Evolutionary conservation across 2,888 invertebrate genomes (phyloP).

Genomic region (Zaprionus obscuricornis): DNA sequence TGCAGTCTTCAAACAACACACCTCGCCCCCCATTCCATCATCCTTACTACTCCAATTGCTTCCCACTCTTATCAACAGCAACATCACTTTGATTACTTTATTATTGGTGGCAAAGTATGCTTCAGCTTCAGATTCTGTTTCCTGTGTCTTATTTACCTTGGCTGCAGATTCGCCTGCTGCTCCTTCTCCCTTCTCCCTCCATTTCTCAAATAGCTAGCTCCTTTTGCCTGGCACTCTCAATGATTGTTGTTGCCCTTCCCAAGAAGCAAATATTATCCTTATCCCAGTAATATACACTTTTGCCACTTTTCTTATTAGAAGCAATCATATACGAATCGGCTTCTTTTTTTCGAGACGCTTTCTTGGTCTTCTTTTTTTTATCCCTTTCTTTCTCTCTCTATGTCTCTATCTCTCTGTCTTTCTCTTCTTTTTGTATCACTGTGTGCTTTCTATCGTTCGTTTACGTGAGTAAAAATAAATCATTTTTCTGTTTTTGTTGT

Average conservation of each 20-base stretch:
- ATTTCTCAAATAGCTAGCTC: neutral
- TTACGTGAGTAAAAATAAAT: slow-evolving; percentile 65
- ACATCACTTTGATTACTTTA: slow-evolving; percentile 80
- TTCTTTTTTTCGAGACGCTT: slow-evolving; percentile 14
- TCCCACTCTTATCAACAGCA: slow-evolving; percentile 59
- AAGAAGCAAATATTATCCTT: slow-evolving; percentile 27
- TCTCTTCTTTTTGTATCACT: slow-evolving; percentile 1
- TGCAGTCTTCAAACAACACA: too few species aligned
- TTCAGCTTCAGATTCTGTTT: slow-evolving; percentile 41
- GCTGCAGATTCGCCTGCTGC: slow-evolving; percentile 1
- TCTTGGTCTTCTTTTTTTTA: slow-evolving; percentile 9
- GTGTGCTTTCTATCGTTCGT: slow-evolving; percentile 1
- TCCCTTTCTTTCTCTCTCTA: neutral
- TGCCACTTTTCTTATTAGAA: slow-evolving; percentile 71
- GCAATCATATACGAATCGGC: slow-evolving; percentile 63
- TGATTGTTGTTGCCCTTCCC: slow-evolving; percentile 52
- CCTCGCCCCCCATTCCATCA: slow-evolving; percentile 3
- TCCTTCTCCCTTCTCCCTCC: neutral
- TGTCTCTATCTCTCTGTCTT: neutral
- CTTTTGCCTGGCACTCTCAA: slow-evolving; percentile 51
- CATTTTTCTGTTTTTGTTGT: slow-evolving; percentile 81
- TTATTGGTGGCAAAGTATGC: slow-evolving; percentile 67
- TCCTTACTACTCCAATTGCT: neutral
- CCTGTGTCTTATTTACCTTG: slow-evolving; percentile 14
- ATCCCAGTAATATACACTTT: slow-evolving; percentile 46